Percentiles rank a stretch among this genome's conserved stretches.
These are phyloP conservation scores for Macrochelys suwanniensis DNA, from an alignment of 2,797 vertebrate genomes.

Conservation along the genomic window DNA sequence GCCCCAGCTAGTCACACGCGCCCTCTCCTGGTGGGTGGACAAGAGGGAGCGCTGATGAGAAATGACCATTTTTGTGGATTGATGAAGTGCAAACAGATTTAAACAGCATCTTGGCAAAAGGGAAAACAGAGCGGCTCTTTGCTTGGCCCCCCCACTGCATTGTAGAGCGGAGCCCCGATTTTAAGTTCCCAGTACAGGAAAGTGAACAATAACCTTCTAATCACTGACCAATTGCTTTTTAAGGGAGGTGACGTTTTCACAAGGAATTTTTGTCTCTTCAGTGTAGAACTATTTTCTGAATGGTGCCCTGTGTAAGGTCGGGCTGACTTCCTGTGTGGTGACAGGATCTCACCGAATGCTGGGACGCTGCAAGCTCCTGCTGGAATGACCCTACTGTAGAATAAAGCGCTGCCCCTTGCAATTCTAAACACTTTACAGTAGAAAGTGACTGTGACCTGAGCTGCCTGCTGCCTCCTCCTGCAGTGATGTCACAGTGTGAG, in stretches of 20 bases:
- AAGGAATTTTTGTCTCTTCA: not conserved
- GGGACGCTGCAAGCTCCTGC: not conserved
- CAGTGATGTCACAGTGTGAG: not conserved
- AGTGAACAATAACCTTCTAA: not conserved
- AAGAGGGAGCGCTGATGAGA: not conserved
- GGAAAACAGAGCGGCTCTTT: not conserved
- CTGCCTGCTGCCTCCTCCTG: not conserved
- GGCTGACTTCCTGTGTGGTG: not conserved
- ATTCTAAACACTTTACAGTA: not conserved
- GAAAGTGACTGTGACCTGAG: not conserved
- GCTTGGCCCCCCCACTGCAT: not conserved
- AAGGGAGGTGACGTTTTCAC: not conserved
- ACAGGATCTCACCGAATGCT: not conserved
- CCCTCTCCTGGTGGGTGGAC: not conserved
- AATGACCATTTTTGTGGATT: not conserved
- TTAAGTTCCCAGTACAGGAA: fast-evolving
- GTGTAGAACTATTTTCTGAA: not conserved
- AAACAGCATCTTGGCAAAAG: not conserved
- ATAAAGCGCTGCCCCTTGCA: not conserved
- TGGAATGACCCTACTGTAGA: not conserved
- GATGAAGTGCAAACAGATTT: not conserved
- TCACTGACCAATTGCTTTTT: not conserved
- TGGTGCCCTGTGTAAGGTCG: not conserved
- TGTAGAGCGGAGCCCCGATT: not conserved
- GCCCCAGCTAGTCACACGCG: not conserved